These are phyloP conservation scores for Decapterus maruadsi DNA, from an alignment of 2,797 vertebrate species.

Conservation along the genomic window DNA sequence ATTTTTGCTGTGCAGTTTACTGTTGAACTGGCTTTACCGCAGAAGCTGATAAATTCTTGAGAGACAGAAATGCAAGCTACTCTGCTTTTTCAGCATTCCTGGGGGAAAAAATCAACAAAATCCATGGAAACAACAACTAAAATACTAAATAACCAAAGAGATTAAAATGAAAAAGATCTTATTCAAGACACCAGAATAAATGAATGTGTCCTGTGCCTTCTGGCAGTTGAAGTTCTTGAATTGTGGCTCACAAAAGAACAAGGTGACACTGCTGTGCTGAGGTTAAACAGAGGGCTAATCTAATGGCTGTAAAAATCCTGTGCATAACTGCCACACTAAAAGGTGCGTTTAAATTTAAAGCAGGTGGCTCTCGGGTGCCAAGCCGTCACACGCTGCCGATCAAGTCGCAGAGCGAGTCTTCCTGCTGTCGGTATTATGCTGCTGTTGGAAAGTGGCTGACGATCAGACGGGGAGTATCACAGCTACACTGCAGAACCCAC, in stretches of 20 bases:
- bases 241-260: constrained; percentile 42
- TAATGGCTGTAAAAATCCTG: constrained; percentile 53
- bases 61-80: constrained; percentile 23
- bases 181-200: constrained; percentile 14
- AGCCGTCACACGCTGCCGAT: constrained; percentile 37
- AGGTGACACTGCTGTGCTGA: background rate
- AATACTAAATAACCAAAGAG: background rate
- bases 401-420: constrained; percentile 8
- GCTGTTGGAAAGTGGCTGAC: constrained; percentile 13
- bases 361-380: constrained; percentile 40
- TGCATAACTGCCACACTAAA: constrained; percentile 62
- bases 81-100: background rate
- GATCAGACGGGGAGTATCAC: background rate
- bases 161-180: constrained; percentile 24
- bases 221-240: constrained; percentile 17
- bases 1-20: constrained; percentile 39
- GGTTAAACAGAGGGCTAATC: constrained; percentile 61
- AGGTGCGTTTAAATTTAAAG: constrained; percentile 55
- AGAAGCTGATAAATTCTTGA: constrained; percentile 20
- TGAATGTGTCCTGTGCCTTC: constrained; percentile 12
- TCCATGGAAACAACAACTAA: constrained; percentile 4
- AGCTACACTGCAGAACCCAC: constrained; percentile 1
- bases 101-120: background rate
- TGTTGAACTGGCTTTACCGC: constrained; percentile 1
- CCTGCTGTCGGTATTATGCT: constrained; percentile 32